A percentile compares a stretch with the other conserved stretches of the same genome.
These are phyloP conservation scores for Incurvaria masculella DNA, from an alignment of 2,888 invertebrate genomes.

Conservation along the genomic window DNA sequence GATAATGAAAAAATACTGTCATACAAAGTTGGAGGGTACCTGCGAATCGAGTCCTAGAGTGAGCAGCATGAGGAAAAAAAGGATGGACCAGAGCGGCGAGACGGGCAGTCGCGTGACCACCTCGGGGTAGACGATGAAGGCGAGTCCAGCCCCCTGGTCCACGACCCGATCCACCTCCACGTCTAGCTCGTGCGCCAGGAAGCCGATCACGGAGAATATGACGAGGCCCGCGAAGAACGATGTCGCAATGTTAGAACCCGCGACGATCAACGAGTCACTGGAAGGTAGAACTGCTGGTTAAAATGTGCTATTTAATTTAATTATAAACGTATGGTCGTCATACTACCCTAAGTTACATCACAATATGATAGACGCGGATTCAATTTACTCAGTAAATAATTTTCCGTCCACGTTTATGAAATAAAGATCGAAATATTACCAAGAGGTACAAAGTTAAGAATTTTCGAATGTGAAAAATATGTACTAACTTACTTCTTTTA, in stretches of 20 bases:
- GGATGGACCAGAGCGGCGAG: constrained; percentile 76
- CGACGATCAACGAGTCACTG: constrained; percentile 73
- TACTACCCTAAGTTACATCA: too few relatives aligned
- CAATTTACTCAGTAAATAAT: too few relatives aligned
- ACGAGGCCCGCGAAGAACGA: constrained; percentile 80
- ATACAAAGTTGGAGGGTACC: constrained; percentile 30
- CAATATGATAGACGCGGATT: too few relatives aligned
- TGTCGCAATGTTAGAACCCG: constrained; percentile 72
- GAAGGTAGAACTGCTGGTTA: too few relatives aligned
- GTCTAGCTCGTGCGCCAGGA: constrained; percentile 71
- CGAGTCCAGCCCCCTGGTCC: constrained; percentile 74
- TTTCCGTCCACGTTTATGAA: too few relatives aligned
- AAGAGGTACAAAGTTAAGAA: too few relatives aligned
- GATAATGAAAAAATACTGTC: too few relatives aligned
- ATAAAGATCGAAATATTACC: too few relatives aligned
- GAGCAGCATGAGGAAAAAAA: constrained; percentile 77
- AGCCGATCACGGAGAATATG: constrained; percentile 79
- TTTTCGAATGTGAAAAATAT: too few relatives aligned
- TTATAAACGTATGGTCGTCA: too few relatives aligned
- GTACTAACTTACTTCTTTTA: too few relatives aligned
- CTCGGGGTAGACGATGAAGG: constrained; percentile 86
- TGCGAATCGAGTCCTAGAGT: constrained; percentile 72
- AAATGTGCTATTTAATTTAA: too few relatives aligned
- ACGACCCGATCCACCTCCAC: constrained; percentile 69
- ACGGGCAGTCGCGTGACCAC: constrained; percentile 74